These are phyloP conservation scores for Myotis myotis DNA, from an alignment of 2,797 vertebrate species.

Conservation along the genomic window DNA sequence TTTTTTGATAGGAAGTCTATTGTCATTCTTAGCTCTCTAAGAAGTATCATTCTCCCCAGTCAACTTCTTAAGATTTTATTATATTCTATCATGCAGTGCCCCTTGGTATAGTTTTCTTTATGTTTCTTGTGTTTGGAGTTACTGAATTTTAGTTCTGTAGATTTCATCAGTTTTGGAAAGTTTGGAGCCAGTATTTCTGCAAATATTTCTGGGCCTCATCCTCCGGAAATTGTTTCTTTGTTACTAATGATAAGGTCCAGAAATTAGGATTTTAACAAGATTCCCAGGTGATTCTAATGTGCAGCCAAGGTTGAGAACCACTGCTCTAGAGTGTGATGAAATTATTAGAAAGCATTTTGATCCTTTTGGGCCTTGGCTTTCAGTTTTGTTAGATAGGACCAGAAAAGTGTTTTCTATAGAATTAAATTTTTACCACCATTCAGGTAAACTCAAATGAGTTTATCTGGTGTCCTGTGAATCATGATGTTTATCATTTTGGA, in stretches of 20 bases:
- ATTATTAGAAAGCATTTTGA: neutral
- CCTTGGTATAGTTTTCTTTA: neutral
- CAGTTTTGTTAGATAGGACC: neutral
- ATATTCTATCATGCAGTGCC: neutral
- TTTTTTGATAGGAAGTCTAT: neutral
- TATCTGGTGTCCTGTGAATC: neutral
- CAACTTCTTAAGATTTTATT: neutral
- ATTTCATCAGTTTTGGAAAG: neutral
- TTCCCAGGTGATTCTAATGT: too few species aligned
- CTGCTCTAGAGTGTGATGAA: neutral
- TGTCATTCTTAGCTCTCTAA: neutral
- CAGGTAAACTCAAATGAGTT: neutral
- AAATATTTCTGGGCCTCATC: neutral
- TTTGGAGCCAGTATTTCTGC: neutral
- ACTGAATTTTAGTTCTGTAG: neutral
- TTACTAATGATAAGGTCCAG: too few species aligned
- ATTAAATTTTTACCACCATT: neutral
- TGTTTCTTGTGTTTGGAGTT: neutral
- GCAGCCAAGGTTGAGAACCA: too few species aligned
- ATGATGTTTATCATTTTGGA: neutral
- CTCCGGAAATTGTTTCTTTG: too few species aligned
- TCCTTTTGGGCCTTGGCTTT: neutral
- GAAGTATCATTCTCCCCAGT: neutral
- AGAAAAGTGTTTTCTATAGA: neutral
- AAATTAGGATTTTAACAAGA: too few species aligned